Conservation (phyloP, 2,888 invertebrate genomes). For the Crossocerus cetratus region DNA sequence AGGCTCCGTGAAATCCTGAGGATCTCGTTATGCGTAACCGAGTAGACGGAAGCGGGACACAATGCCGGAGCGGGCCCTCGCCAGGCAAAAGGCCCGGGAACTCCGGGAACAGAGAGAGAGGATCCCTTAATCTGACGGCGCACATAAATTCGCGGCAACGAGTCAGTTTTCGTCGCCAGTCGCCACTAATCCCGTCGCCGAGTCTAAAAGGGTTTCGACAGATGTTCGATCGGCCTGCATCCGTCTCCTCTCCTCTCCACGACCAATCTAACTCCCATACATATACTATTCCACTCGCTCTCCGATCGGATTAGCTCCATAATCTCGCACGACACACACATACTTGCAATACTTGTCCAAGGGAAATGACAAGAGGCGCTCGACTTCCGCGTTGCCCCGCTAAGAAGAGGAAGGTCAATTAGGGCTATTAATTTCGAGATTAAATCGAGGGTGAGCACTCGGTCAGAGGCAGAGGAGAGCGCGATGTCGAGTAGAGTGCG, state of each 20-base stretch:
- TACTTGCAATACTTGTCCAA: too few species aligned
- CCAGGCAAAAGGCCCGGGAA: conserved; percentile 7
- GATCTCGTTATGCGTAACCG: conserved; percentile 74
- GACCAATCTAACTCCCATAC: background rate
- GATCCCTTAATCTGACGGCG: conserved; percentile 72
- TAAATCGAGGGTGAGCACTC: conserved; percentile 4
- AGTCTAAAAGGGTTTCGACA: conserved; percentile 72
- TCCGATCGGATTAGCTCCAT: too few species aligned
- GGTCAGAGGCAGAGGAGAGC: conserved; percentile 6
- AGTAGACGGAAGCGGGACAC: conserved; percentile 65
- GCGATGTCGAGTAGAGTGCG: conserved; percentile 9
- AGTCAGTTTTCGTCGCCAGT: conserved; percentile 70
- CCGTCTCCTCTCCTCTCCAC: conserved; percentile 41
- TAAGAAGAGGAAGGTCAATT: too few species aligned
- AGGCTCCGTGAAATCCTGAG: conserved; percentile 61
- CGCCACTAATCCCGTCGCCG: conserved; percentile 63
- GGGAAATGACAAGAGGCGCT: too few species aligned
- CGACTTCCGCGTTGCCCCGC: too few species aligned
- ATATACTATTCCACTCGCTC: too few species aligned
- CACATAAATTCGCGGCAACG: conserved; percentile 76
- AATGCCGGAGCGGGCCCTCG: conserved; percentile 48
- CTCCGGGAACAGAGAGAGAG: conserved; percentile 48
- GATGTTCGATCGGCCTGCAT: conserved; percentile 59
- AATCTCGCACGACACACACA: too few species aligned
- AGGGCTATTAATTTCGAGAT: too few species aligned